Percentiles rank a stretch among this genome's conserved stretches.
These are phyloP conservation scores for Zaprionus ghesquierei DNA, from an alignment of 1,140 invertebrate species.

Conservation along the genomic window DNA sequence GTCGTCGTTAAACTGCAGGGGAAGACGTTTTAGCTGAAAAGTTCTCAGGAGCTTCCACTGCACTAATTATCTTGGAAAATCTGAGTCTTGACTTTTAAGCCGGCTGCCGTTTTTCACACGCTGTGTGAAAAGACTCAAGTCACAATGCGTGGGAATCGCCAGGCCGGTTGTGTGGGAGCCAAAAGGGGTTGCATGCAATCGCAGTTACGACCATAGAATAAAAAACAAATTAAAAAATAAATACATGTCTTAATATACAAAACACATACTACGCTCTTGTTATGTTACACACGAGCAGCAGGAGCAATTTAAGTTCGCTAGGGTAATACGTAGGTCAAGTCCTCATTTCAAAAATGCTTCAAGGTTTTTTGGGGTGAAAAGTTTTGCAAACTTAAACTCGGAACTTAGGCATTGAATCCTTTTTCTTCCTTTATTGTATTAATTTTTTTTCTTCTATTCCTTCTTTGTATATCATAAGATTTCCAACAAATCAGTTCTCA, in stretches of 20 bases:
- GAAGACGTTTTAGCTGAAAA: constrained; percentile 46
- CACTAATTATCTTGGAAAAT: constrained; percentile 79
- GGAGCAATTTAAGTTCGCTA: neutral
- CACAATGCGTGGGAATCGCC: constrained; percentile 72
- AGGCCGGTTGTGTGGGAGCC: constrained; percentile 63
- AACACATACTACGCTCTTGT: neutral
- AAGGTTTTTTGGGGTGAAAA: neutral
- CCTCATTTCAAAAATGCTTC: neutral
- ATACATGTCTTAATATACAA: constrained; percentile 18
- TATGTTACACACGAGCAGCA: neutral
- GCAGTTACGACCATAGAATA: constrained; percentile 3
- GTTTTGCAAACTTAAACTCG: neutral
- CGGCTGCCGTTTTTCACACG: constrained; percentile 74
- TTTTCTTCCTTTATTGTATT: no score
- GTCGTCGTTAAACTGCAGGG: constrained; percentile 44
- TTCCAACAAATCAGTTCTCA: no score
- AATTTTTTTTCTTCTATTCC: no score
- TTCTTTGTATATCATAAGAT: no score
- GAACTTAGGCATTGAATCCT: no score
- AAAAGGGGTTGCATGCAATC: constrained; percentile 56
- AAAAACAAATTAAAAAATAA: constrained; percentile 15
- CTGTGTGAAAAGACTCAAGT: constrained; percentile 69
- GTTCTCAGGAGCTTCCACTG: constrained; percentile 72
- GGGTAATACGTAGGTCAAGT: constrained; percentile 7
- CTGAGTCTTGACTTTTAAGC: constrained; percentile 62